Conservation (phyloP, 2,888 invertebrate genomes). For the Leucophora obtusa region DNA sequence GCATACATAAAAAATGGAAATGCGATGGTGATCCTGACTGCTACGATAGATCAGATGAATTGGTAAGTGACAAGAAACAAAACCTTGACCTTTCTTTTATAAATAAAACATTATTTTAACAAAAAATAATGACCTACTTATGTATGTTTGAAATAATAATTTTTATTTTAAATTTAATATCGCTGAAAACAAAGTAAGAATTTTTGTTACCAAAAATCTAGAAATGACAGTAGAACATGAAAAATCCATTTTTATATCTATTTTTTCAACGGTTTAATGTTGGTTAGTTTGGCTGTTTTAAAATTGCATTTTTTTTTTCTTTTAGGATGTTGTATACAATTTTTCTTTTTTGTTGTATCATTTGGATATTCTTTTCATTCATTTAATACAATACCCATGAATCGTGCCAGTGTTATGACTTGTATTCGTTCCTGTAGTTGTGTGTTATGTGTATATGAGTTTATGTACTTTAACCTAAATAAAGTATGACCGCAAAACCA, state of each 20-base stretch:
- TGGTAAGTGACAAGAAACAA: conserved; percentile 78
- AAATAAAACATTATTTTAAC: conserved; percentile 8
- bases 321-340: not conserved
- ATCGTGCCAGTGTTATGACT: conserved; percentile 2
- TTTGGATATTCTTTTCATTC: conserved; percentile 14
- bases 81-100: not conserved
- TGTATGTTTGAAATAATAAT: not conserved
- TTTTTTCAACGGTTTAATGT: conserved; percentile 11
- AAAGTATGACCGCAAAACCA: conserved; percentile 56
- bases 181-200: not conserved
- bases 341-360: not conserved
- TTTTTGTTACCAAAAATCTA: not conserved
- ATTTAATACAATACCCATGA: not conserved
- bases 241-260: conserved; percentile 24
- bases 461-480: conserved; percentile 42
- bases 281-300: conserved; percentile 9
- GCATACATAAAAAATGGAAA: conserved; percentile 88
- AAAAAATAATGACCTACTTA: conserved; percentile 5
- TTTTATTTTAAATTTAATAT: not conserved
- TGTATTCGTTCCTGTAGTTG: not conserved
- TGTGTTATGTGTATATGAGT: not conserved
- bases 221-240: conserved; percentile 24
- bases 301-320: not conserved
- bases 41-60: conserved; percentile 89
- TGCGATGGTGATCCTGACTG: conserved; percentile 95